Evolutionary conservation across 2,113 vertebrate species (phyloP).

Genomic region (Chaetorhynchus papuensis): DNA sequence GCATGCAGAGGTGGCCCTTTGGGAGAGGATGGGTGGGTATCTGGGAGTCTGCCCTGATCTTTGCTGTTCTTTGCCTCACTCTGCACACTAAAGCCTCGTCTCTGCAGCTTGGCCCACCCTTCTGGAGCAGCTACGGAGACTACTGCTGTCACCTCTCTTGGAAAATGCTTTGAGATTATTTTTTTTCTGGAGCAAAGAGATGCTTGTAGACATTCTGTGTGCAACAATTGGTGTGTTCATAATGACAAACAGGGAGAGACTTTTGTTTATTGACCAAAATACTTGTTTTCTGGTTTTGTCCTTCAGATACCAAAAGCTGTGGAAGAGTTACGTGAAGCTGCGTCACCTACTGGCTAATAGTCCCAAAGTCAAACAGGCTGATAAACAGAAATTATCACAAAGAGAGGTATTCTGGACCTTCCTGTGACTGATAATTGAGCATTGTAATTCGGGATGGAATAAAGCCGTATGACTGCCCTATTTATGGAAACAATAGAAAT

Average conservation of each 20-base stretch:
- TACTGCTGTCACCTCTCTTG: background rate
- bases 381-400: constrained; percentile 97
- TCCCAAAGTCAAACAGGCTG: constrained; percentile 96
- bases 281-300: constrained; percentile 13
- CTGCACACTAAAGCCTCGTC: background rate
- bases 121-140: background rate
- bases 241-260: background rate
- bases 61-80: background rate
- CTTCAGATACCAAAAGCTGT: constrained; percentile 95
- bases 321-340: constrained; percentile 98
- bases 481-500: background rate
- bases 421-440: background rate
- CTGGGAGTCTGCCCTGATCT: background rate
- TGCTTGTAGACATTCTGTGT: background rate
- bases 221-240: background rate
- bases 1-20: background rate
- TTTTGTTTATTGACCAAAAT: background rate
- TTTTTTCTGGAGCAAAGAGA: background rate
- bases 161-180: background rate
- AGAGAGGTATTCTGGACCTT: constrained; percentile 82
- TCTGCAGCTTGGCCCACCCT: background rate
- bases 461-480: background rate
- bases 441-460: background rate
- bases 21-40: background rate
- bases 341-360: constrained; percentile 98